Evolutionary conservation across 2,797 vertebrate genomes (phyloP), one percentile per base, ranked within the genome.

Genomic region (Bovichtus variegatus): DNA sequence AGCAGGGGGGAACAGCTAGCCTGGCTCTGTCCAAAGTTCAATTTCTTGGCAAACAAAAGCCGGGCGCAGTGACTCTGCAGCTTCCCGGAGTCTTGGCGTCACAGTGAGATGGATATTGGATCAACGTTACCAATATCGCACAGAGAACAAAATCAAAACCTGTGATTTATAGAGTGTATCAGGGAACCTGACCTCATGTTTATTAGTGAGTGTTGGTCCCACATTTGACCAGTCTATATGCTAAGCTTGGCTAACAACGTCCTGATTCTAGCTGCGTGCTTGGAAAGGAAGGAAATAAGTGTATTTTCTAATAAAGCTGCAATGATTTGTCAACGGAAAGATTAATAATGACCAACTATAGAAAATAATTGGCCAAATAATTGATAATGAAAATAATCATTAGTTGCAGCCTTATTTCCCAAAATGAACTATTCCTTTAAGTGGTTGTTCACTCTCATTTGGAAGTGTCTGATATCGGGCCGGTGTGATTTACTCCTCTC

Each of bases 401-500:
- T n/a, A n/a, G n/a, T n/a, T n/a, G n/a, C n/a, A n/a, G n/a, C n/a
- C 50, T 18, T 15, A n/a, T 27, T 18, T 27, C 23, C 49, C 49
- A 34, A 50, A 70, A 53, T 54, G 11, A 54, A 55, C 29, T 43
- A 2, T 43, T 40, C 18, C 23, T 70, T 23, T 21, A 25, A 44
- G 1, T 11, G 0, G 1, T 46, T 47, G 15, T 31, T 34, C 31
- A 10, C 0, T 31, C 5, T 36, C 25, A 3, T 9, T 36, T 36
- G 18, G 23, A 80, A n/a, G 29, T 59, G 76, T 76, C 50, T 70
- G 43, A 51, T 76, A 60, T 63, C 68, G 49, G 10, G 11, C 13
- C 16, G 6, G 3, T 58, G 46, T 60, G 57, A n/a, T 38, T 47
- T 19, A 34, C n/a, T 55, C 25, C 10, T 46, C 47, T 34, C 3